Evolutionary conservation across 2,888 invertebrate genomes (phyloP), one percentile per base, ranked within the genome.

Genomic region (Coremacera marginata): DNA sequence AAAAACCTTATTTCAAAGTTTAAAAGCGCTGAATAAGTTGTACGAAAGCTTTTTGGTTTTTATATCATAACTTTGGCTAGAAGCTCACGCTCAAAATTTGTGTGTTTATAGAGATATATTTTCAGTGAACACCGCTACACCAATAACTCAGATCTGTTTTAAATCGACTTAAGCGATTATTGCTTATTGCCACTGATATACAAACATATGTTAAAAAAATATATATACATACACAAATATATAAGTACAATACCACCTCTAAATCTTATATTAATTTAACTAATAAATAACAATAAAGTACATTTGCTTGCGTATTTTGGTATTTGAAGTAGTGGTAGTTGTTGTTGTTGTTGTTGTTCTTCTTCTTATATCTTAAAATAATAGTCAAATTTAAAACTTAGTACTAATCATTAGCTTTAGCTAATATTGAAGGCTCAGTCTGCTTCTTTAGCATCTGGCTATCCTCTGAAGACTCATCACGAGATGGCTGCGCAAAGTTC

Each of bases 391-490:
- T 34, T 19, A 16, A 5, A n/a, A 2, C 51, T 51, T n/a, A 76
- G 70, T 77, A 76, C 78, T 80, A 78, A 67, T 80, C 77, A 76
- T 79, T 77, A 78, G 79, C 80, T 76, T 80, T 79, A 77, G 80
- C 79, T 55, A 57, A 37, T 72, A 37, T 77, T 79, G 71, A 76
- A 44, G 80, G 79, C 76, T 80, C 76, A 34, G 78, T 81, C 78
- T 75, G 51, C 76, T 82, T 83, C 49, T 82, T 82, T 27, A 86
- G 80, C 72, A 83, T 84, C 79, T 81, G 80, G 75, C 81, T 83
- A 37, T 83, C 83, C 57, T 85, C 84, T 31, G 78, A 79, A 11
- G 76, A 75, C 2, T 76, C 51, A 31, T 80, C 76, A 2, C 52
- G 37, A 22, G 60, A 52, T 34, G 62, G 8, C 31, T 16, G 25